These are phyloP conservation scores for Alosa sapidissima DNA, from an alignment of 2,797 vertebrate species.

Conservation along the genomic window DNA sequence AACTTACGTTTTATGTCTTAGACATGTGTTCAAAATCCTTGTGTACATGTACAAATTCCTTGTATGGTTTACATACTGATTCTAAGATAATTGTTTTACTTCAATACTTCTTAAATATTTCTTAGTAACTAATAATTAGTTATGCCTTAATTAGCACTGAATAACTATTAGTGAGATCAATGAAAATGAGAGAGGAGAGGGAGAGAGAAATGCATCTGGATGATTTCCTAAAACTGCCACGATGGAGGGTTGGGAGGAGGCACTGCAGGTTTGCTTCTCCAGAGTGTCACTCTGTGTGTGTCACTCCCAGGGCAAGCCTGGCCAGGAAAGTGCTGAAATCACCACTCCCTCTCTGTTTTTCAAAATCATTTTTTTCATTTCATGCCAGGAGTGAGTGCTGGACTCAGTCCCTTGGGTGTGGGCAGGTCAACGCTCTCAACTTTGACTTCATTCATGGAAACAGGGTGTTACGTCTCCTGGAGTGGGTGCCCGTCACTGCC, in stretches of 20 bases:
- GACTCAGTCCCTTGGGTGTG: slow-evolving; percentile 49
- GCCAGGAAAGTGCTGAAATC: slow-evolving; percentile 22
- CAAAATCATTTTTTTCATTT: slow-evolving; percentile 3
- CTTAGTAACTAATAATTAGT: no score
- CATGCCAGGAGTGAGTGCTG: slow-evolving; percentile 57
- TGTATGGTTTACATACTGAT: no score
- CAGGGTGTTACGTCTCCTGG: slow-evolving; percentile 50
- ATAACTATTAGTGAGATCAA: neutral
- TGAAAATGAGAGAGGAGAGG: neutral
- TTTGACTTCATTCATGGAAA: slow-evolving; percentile 67
- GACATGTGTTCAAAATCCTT: no score
- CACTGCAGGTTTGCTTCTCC: neutral
- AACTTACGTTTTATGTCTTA: no score
- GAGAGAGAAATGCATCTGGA: neutral
- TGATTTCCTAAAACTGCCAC: neutral
- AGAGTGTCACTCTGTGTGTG: neutral
- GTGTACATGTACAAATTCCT: no score
- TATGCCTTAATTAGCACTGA: neutral
- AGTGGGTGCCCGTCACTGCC: slow-evolving; percentile 48
- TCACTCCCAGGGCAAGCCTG: slow-evolving; percentile 10
- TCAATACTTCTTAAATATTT: no score
- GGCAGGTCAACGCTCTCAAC: slow-evolving; percentile 62
- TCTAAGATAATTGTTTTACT: no score
- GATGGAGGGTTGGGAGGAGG: neutral
- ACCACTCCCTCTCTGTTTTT: slow-evolving; percentile 41